Evolutionary conservation across 1,140 invertebrate genomes (phyloP).

Genomic region (Spodoptera litura): DNA sequence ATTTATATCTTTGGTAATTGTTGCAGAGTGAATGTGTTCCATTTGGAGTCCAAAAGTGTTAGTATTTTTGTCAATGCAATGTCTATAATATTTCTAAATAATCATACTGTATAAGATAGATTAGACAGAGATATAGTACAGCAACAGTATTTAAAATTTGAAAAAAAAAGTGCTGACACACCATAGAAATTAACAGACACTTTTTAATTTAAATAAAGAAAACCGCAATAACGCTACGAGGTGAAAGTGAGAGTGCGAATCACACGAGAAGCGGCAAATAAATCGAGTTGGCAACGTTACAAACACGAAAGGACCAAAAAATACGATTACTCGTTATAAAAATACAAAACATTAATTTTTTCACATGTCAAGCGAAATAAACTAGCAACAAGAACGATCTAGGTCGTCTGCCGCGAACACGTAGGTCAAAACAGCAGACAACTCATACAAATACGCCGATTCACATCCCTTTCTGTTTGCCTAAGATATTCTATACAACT

Average conservation of each 20-base stretch:
- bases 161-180: neutral
- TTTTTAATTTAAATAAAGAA: conserved; percentile 14
- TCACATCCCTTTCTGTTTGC: conserved; percentile 4
- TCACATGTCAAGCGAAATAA: conserved; percentile 8
- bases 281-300: conserved; percentile 34
- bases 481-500: neutral
- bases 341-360: conserved; percentile 1
- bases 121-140: no score
- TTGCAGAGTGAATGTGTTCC: no score
- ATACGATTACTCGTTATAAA: neutral
- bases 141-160: no score
- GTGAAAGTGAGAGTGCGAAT: conserved; percentile 61
- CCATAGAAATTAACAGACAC: neutral
- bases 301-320: neutral
- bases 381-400: conserved; percentile 51
- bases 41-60: no score
- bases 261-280: conserved; percentile 9
- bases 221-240: conserved; percentile 34
- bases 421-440: conserved; percentile 23
- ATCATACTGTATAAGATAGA: no score
- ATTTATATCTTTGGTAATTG: no score
- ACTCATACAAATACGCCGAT: neutral
- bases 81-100: no score
- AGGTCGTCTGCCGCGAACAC: conserved; percentile 45
- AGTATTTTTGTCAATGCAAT: no score